Conservation (phyloP, 1,140 invertebrate species). For the Drosophila repleta region DNA sequence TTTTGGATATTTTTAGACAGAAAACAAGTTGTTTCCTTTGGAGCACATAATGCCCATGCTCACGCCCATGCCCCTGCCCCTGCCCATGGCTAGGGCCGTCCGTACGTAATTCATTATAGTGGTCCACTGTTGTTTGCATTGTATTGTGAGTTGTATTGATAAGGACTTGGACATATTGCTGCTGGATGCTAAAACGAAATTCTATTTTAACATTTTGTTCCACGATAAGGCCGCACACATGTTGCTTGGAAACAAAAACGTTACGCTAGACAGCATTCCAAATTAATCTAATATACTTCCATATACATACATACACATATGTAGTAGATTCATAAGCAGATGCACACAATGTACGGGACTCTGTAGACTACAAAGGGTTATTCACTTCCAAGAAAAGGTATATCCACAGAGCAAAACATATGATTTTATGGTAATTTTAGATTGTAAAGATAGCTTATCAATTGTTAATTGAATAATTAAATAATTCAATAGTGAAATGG, state of each 20-base stretch:
- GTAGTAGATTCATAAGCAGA: constrained; percentile 7
- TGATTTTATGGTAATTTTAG: too few relatives aligned
- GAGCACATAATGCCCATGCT: not conserved
- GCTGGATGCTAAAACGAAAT: constrained; percentile 29
- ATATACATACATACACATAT: not conserved
- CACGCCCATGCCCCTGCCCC: not conserved
- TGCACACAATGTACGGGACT: not conserved
- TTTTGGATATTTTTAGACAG: too few relatives aligned
- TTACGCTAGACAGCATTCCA: constrained; percentile 32
- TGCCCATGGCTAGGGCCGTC: too few relatives aligned
- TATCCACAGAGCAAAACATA: too few relatives aligned
- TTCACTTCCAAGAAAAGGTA: constrained; percentile 13
- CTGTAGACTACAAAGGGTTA: constrained; percentile 17
- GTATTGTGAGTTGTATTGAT: constrained; percentile 21
- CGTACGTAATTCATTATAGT: constrained; percentile 17
- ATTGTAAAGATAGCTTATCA: too few relatives aligned
- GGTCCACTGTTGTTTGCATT: constrained; percentile 14
- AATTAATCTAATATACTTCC: constrained; percentile 37
- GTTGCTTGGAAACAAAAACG: constrained; percentile 42
- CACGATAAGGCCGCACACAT: constrained; percentile 29
- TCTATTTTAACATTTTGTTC: constrained; percentile 40
- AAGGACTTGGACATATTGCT: constrained; percentile 42
- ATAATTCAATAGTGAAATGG: too few relatives aligned
- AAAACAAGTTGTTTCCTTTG: not conserved
- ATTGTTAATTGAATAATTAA: too few relatives aligned